Evolutionary conservation across 2,113 vertebrate species (phyloP).

Genomic region (Apeltes quadracus): DNA sequence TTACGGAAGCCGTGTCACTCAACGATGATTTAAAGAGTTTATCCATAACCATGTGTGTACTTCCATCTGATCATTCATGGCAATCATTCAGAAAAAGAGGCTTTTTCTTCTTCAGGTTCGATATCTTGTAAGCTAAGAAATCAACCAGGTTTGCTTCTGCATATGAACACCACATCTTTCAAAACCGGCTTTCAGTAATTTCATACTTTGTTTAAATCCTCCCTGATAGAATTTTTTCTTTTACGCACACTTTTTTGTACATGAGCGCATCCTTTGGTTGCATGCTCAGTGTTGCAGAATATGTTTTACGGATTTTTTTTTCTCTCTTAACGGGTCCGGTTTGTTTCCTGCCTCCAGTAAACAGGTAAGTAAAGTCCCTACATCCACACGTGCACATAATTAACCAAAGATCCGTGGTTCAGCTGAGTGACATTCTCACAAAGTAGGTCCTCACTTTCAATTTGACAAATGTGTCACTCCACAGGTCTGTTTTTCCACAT

Average conservation of each 20-base stretch:
- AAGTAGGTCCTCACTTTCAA: not conserved
- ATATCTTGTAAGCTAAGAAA: too few relatives aligned
- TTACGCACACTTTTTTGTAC: not conserved
- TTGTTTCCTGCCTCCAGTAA: not conserved
- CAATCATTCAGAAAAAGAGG: not conserved
- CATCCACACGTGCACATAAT: not conserved
- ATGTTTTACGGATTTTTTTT: constrained; percentile 1
- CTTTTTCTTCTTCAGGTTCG: not conserved
- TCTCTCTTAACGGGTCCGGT: constrained; percentile 33
- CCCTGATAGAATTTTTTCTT: not conserved
- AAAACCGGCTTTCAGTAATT: not conserved
- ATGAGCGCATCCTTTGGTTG: not conserved
- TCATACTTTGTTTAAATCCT: not conserved
- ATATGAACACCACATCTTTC: not conserved
- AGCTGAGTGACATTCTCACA: not conserved
- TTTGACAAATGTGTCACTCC: not conserved
- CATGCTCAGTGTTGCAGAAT: not conserved
- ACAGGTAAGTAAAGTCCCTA: constrained; percentile 35
- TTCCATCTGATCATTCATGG: not conserved
- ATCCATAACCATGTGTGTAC: not conserved
- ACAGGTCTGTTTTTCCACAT: constrained; percentile 7
- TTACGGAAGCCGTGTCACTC: not conserved
- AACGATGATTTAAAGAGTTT: not conserved
- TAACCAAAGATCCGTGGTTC: too few relatives aligned
- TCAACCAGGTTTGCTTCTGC: not conserved